Base-by-base conservation (phyloP, 2,113 vertebrate genomes). In the Scomber colias region DNA sequence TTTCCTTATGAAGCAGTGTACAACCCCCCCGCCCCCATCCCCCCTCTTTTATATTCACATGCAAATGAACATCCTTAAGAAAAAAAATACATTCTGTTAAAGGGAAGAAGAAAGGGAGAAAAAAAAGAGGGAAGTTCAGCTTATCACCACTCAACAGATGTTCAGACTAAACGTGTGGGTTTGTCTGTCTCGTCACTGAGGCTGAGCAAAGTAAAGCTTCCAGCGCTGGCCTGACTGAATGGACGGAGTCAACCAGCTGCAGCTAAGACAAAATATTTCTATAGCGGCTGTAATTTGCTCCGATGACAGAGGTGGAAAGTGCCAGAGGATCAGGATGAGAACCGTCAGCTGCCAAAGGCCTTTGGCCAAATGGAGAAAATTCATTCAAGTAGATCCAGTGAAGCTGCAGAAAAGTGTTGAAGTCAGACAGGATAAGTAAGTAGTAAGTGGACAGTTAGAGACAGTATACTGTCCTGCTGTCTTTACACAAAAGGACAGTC, bases 141-240 rank as follows among this genome's bases (percentile, higher is more conserved):
- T 93, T 93, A 92, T 93, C 91, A 62, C 44, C 77, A 46, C 40
- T 83, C 63, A 66, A 83, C 90, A 91, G 85, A 92, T 79, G 85
- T 85, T 66, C 72, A 61, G 67, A 77, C 77, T 56, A 78, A 87
- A 89, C 77, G 76, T 83, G 85, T 86, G 50, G 81, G 83, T 84
- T 84, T 75, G 51, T 87, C 40, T 57, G 78, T 87, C 71, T 87
- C 77, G 71, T 83, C 71, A 54, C 79, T 16, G 51, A 56, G 81
- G 61, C 80, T 71, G 64, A 83, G 68, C 59, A 2, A 69, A 79
- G 81, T 56, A 77, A 81, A 89, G 83, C 81, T 40, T 72, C 71
- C 81, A 53, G 64, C 31, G 45, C 76, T 85, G 84, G 77, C 63
- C 54, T 14, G 44, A 81, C 79, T 85, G 71, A 86, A 91, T 88